These are phyloP conservation scores for Drosophila lowei DNA, from an alignment of 1,140 invertebrate genomes.

Conservation along the genomic window DNA sequence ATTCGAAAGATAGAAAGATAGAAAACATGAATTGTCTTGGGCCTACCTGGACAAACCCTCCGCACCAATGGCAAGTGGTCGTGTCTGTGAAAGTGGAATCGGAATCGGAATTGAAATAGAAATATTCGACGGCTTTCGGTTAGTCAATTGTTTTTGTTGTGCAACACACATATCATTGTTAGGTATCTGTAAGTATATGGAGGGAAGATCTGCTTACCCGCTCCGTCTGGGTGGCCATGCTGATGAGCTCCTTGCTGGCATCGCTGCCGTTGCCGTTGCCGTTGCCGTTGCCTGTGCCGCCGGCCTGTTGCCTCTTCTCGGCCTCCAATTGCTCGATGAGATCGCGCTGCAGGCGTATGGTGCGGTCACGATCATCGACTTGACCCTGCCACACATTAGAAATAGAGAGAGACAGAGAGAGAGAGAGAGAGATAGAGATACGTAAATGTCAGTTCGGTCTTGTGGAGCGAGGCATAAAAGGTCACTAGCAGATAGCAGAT, in stretches of 20 bases:
- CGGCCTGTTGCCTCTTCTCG: slow-evolving; percentile 73
- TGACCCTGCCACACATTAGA: slow-evolving; percentile 83
- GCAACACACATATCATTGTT: slow-evolving; percentile 42
- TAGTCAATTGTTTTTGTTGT: slow-evolving; percentile 62
- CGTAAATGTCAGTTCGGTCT: slow-evolving; percentile 56
- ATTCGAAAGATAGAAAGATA: slow-evolving; percentile 26
- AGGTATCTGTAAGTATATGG: not conserved
- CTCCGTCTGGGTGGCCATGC: slow-evolving; percentile 90
- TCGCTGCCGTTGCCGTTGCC: not conserved
- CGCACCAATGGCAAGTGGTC: slow-evolving; percentile 85
- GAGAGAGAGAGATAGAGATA: slow-evolving; percentile 15
- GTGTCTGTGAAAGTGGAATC: slow-evolving; percentile 84
- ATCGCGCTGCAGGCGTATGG: slow-evolving; percentile 87
- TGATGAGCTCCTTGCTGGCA: slow-evolving; percentile 83
- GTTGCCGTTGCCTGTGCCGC: slow-evolving; percentile 6
- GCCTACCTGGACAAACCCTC: slow-evolving; percentile 82
- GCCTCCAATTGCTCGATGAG: slow-evolving; percentile 84
- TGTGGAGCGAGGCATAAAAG: slow-evolving; percentile 45
- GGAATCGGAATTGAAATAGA: slow-evolving; percentile 38
- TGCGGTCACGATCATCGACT: slow-evolving; percentile 89
- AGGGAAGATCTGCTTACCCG: slow-evolving; percentile 83
- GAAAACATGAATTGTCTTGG: slow-evolving; percentile 44
- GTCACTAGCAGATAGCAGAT: slow-evolving; percentile 60
- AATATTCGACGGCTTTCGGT: slow-evolving; percentile 84
- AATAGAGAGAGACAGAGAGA: slow-evolving; percentile 21